Evolutionary conservation across 2,113 vertebrate genomes (phyloP), one percentile per base, ranked within the genome.

Genomic region (Pycnonotus jocosus): DNA sequence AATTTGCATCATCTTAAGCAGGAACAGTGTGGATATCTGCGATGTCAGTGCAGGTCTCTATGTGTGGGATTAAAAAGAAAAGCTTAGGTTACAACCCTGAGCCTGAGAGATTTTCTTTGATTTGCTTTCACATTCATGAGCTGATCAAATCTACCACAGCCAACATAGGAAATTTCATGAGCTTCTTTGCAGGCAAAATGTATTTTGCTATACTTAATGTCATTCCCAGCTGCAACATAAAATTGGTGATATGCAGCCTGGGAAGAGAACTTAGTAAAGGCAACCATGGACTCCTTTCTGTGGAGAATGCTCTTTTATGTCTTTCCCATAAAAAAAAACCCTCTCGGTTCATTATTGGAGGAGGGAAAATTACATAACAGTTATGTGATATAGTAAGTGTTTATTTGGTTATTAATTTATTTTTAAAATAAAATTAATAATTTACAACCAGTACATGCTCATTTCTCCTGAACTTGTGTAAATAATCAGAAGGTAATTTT

Each of bases 391-490:
- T 10, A 62, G 18, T 21, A 65, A 72, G 12, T 53, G 37, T 53
- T 90, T 91, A 57, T 64, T 69, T 4, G 1, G 19, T 37, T 87
- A 80, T 37, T 87, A 80, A 94, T 84, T 86, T 65, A 72, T 82
- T 92, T 93, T 95, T 71, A 3, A 74, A 94, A 89, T 88, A 76
- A 91, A 87, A 10, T 85, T 70, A 93, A 90, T 94, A 82, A 96
- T 94, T 93, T 93, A 80, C 23, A 73, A 70, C 5, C 11, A 37
- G n/a, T 48, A 51, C 17, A 56, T 53, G 66, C 7, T 74, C 3
- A 58, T 83, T 78, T 92, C 68, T 88, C 64, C 71, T 83, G 74
- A 93, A 81, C 13, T 81, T 81, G 21, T 87, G 60, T 69, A 94
- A 92, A 48, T 50, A 95, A 93, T 82, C 57, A 91, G 45, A n/a